A percentile compares a stretch with the other conserved stretches of the same genome.
Evolutionary conservation across 2,797 vertebrate species (phyloP).

Genomic region (Microhierax caerulescens): DNA sequence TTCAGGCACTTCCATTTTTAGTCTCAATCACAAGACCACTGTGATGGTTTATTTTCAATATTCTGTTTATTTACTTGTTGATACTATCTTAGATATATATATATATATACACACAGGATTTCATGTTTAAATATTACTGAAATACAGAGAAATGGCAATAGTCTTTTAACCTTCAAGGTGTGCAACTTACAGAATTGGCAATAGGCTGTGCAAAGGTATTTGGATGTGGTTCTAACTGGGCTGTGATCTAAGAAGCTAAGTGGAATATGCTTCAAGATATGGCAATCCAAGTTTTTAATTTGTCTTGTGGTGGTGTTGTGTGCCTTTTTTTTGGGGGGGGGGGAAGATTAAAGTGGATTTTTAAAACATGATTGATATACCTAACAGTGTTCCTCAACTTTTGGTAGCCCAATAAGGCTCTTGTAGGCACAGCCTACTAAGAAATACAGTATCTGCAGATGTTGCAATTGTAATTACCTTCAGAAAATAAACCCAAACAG

Average conservation of each 20-base stretch:
- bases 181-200: neutral
- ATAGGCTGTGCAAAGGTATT: neutral
- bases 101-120: too few species aligned
- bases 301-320: neutral
- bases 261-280: neutral
- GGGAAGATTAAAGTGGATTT: too few species aligned
- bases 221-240: neutral
- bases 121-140: neutral
- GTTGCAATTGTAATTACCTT: neutral
- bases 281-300: neutral
- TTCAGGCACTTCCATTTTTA: conserved; percentile 35
- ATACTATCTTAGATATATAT: neutral
- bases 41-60: neutral
- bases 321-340: too few species aligned
- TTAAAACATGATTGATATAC: neutral
- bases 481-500: neutral
- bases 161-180: neutral
- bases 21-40: neutral
- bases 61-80: neutral
- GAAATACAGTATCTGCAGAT: neutral
- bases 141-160: neutral
- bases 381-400: neutral
- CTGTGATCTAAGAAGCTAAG: neutral
- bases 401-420: neutral
- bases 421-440: neutral